These are phyloP conservation scores for Melanogrammus aeglefinus DNA, from an alignment of 2,797 vertebrate genomes.

Conservation along the genomic window DNA sequence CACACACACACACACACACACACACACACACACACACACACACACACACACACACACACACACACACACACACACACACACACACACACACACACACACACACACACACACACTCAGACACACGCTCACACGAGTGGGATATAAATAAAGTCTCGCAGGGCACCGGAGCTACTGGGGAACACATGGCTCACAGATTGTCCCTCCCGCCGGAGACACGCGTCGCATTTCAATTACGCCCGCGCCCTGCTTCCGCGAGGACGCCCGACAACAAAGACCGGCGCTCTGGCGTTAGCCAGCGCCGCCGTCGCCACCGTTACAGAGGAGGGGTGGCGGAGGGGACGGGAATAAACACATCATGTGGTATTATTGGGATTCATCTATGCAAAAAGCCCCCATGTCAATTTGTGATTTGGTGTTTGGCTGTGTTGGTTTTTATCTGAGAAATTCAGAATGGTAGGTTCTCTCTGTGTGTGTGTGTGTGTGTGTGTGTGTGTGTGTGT, in stretches of 20 bases:
- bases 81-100: neutral
- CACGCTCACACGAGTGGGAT: constrained; percentile 56
- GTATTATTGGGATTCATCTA: constrained; percentile 30
- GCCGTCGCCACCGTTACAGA: constrained; percentile 29
- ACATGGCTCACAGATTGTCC: constrained; percentile 84
- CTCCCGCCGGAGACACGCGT: constrained; percentile 64
- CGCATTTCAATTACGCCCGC: constrained; percentile 80
- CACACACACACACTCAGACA: neutral
- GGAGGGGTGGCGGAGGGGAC: constrained; percentile 39
- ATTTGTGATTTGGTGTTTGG: neutral
- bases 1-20: too few species aligned
- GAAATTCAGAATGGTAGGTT: too few species aligned
- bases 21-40: too few species aligned
- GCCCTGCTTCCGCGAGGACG: constrained; percentile 55
- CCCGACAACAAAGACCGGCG: constrained; percentile 50
- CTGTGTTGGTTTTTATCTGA: too few species aligned
- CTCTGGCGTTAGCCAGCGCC: constrained; percentile 31
- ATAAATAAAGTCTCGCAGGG: constrained; percentile 82
- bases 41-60: too few species aligned
- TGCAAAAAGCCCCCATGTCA: neutral
- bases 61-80: too few species aligned
- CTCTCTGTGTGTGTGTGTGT: too few species aligned
- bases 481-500: too few species aligned
- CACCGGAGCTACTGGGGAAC: constrained; percentile 78
- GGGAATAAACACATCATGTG: constrained; percentile 47